phyloP scores from a whole-genome alignment of 2,888 invertebrate genomes.

The Saturnia pavonia region DNA sequence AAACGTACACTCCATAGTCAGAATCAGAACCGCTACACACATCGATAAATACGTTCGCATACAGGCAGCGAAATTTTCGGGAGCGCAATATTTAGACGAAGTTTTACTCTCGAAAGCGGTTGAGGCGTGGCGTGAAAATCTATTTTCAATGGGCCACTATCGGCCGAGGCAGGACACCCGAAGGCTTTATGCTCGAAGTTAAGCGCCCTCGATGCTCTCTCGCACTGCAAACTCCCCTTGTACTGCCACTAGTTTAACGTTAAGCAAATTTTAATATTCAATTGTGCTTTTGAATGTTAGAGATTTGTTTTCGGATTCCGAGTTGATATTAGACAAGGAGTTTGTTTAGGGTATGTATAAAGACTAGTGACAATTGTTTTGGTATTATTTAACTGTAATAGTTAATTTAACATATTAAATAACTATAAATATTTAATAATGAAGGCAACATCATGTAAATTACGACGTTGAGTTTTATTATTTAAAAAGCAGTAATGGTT shows the following conservation, averaged over 20 bases:
- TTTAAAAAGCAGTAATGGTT: not conserved
- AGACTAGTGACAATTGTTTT: not conserved
- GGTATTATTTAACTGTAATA: not conserved
- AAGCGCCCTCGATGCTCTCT: conserved; percentile 65
- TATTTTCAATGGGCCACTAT: conserved; percentile 80
- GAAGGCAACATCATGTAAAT: too few species aligned
- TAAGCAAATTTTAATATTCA: conserved; percentile 81
- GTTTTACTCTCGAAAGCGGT: conserved; percentile 64
- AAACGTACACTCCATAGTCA: not conserved
- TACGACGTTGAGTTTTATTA: not conserved
- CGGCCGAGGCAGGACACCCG: conserved; percentile 70
- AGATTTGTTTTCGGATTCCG: conserved; percentile 20
- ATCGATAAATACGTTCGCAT: conserved; percentile 34
- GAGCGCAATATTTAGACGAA: conserved; percentile 67
- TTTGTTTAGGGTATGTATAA: not conserved
- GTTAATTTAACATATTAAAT: not conserved
- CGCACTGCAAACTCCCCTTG: conserved; percentile 60
- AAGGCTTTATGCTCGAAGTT: conserved; percentile 75
- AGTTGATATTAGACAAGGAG: conserved; percentile 15
- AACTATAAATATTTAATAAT: not conserved
- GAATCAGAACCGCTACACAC: not conserved
- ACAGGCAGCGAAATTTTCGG: conserved; percentile 36
- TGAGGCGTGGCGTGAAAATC: conserved; percentile 76
- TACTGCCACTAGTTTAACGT: conserved; percentile 64
- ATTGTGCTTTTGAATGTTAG: conserved; percentile 64